These are phyloP conservation scores for Ramphastos sulfuratus DNA, from an alignment of 2,113 vertebrate genomes.

Conservation along the genomic window DNA sequence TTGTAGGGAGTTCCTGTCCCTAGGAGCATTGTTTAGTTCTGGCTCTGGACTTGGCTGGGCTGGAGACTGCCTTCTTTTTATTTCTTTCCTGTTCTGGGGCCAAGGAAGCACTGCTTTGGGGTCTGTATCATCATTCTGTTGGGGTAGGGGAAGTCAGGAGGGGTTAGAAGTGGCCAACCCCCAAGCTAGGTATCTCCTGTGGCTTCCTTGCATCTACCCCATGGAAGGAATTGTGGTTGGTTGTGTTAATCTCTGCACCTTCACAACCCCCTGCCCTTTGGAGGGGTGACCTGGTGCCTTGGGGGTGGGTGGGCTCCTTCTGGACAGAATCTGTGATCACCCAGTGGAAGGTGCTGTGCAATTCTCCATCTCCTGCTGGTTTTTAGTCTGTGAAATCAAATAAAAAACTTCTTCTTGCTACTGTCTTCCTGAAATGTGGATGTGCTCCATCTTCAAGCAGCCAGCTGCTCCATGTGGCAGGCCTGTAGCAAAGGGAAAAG, in stretches of 20 bases:
- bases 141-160: neutral
- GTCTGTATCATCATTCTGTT: rapidly evolving
- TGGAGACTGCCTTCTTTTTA: neutral
- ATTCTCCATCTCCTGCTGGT: rapidly evolving
- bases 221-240: too few relatives aligned
- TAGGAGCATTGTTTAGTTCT: neutral
- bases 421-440: neutral
- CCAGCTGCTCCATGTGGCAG: neutral
- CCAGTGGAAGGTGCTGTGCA: neutral
- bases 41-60: neutral
- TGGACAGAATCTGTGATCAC: rapidly evolving
- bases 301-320: neutral
- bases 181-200: neutral
- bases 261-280: neutral
- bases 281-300: neutral
- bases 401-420: neutral
- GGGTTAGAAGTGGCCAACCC: neutral
- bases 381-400: neutral
- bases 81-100: rapidly evolving
- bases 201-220: neutral
- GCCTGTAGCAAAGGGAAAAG: rapidly evolving
- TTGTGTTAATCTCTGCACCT: rapidly evolving
- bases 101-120: neutral
- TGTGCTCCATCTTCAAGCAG: neutral
- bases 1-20: neutral